Percentiles rank a stretch among this genome's conserved stretches.
phyloP scores from a whole-genome alignment of 2,797 vertebrate genomes.

The Sarcophilus harrisii region DNA sequence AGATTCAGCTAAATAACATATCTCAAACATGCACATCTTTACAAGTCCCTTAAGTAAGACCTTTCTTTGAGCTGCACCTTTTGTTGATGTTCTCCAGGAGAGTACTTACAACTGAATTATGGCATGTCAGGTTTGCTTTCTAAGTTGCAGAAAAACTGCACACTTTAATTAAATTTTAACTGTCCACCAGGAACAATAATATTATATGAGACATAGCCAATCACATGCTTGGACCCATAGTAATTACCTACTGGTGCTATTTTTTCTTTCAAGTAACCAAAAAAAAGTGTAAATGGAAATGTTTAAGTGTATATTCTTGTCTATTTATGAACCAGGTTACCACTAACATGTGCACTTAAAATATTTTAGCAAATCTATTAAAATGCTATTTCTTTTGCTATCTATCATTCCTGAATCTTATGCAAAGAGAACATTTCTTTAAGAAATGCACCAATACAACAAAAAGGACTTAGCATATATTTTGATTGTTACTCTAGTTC shows the following conservation, averaged over 20 bases:
- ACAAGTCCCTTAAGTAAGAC: background rate
- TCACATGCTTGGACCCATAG: constrained; percentile 42
- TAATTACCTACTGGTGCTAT: constrained; percentile 40
- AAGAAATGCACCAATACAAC: background rate
- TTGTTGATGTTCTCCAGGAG: constrained; percentile 54
- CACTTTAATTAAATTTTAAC: constrained; percentile 69
- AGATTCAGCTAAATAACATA: background rate
- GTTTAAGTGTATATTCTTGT: constrained; percentile 22
- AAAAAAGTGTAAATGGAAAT: constrained; percentile 11
- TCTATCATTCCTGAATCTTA: background rate
- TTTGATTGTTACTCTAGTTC: background rate
- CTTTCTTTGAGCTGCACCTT: constrained; percentile 35
- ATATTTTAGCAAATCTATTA: background rate
- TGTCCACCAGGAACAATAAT: constrained; percentile 54
- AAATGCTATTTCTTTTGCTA: background rate
- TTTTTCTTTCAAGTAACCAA: constrained; percentile 46
- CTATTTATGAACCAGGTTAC: constrained; percentile 22
- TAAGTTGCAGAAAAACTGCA: constrained; percentile 51
- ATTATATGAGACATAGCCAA: constrained; percentile 60
- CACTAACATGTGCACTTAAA: background rate
- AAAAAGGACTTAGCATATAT: background rate
- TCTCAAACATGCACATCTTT: background rate
- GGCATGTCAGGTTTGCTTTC: constrained; percentile 62
- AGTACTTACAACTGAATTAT: constrained; percentile 56
- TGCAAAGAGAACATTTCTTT: background rate